Evolutionary conservation across 2,888 invertebrate genomes (phyloP).

Genomic region (Apocheima hispidaria): DNA sequence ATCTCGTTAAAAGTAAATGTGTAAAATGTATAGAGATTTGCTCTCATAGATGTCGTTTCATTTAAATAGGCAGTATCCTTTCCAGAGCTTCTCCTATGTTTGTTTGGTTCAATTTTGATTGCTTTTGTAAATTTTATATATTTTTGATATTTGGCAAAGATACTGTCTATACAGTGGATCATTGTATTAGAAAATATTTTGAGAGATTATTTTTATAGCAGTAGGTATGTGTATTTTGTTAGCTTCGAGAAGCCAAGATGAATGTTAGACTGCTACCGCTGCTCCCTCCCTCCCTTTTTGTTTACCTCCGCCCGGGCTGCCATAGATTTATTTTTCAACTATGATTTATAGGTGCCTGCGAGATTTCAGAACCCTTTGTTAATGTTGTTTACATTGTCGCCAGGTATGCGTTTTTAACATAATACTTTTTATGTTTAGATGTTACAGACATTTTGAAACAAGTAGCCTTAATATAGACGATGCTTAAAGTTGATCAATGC

Average conservation of each 20-base stretch:
- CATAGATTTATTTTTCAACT: slow-evolving; percentile 79
- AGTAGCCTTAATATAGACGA: no score
- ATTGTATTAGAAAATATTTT: slow-evolving; percentile 74
- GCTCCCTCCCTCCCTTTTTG: slow-evolving; percentile 78
- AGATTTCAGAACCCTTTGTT: slow-evolving; percentile 82
- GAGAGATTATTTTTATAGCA: slow-evolving; percentile 75
- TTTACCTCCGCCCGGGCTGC: slow-evolving; percentile 82
- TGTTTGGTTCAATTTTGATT: slow-evolving; percentile 9
- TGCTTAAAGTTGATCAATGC: no score
- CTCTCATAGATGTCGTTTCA: slow-evolving; percentile 79
- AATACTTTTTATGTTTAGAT: slow-evolving; percentile 69
- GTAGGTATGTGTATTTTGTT: slow-evolving; percentile 86
- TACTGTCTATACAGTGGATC: slow-evolving; percentile 75
- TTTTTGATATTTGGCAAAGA: slow-evolving; percentile 61
- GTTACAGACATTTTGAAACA: slow-evolving; percentile 57
- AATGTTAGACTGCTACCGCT: slow-evolving; percentile 85
- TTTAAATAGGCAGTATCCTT: slow-evolving; percentile 82
- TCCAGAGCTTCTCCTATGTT: slow-evolving; percentile 47
- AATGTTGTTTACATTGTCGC: slow-evolving; percentile 87
- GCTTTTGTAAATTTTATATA: slow-evolving; percentile 33
- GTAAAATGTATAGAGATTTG: slow-evolving; percentile 81
- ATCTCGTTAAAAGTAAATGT: slow-evolving; percentile 66
- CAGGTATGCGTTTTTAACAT: slow-evolving; percentile 84
- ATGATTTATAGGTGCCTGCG: slow-evolving; percentile 86
- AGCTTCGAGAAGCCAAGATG: slow-evolving; percentile 85